Conservation (phyloP, 2,797 vertebrate species). For the Coregonus suidteri region DNA sequence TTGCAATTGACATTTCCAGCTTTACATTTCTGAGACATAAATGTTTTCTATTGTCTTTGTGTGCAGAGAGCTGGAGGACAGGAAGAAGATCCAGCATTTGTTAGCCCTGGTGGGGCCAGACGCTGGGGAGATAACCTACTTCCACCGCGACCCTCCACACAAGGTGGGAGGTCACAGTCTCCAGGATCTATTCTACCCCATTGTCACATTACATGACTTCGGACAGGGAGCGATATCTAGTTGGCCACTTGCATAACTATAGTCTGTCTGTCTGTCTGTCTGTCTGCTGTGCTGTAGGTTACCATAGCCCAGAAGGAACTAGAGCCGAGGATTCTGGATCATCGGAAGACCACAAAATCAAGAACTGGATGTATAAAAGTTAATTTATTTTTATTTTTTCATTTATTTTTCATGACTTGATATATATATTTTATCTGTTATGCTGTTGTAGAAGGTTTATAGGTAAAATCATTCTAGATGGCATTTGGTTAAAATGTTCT, state of each 20-base stretch:
- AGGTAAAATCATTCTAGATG: not conserved
- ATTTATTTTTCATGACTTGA: too few species aligned
- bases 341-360: constrained; percentile 65
- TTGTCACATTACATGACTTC: not conserved
- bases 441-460: not conserved
- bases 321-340: constrained; percentile 62
- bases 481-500: too few species aligned
- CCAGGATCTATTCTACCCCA: not conserved
- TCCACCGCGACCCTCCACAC: constrained; percentile 89
- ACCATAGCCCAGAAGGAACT: constrained; percentile 78
- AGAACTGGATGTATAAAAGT: constrained; percentile 71
- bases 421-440: not conserved
- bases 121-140: constrained; percentile 88
- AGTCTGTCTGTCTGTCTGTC: not conserved
- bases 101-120: constrained; percentile 85
- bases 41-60: not conserved
- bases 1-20: not conserved
- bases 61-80: constrained; percentile 90
- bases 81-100: constrained; percentile 93
- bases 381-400: not conserved
- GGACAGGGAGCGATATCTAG: not conserved
- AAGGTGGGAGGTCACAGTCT: constrained; percentile 71
- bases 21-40: not conserved
- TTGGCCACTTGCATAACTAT: not conserved
- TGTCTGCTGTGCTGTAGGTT: constrained; percentile 74